Base-by-base conservation (phyloP, 2,797 vertebrate species). In the Pristis pectinata region DNA sequence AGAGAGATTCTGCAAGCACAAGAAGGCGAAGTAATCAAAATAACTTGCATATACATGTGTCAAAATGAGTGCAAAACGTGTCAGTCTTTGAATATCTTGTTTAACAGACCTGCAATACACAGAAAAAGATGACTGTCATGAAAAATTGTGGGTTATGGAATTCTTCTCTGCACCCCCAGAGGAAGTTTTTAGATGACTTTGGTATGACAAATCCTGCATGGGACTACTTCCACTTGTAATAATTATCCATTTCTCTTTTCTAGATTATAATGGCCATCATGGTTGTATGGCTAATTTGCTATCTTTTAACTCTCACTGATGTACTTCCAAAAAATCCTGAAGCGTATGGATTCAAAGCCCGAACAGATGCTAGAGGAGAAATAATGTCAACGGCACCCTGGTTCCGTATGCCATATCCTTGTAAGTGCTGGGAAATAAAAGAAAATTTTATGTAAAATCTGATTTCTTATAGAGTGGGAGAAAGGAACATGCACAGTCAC, bases 381-480 rank as follows among this genome's bases (percentile, higher is more conserved):
- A 98, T 99, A 96, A 97, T 99, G 97, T 95, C 97, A 0, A 97
- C 97, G 70, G 97, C 98, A 0, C 99, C 99, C n/a, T 99, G 99
- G 99, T 98, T 99, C 96, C 98, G 98, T n/a, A 95, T 99, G 3
- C 98, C 99, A 27, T 99, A 99, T 95, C 99, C 99, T 53, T 99
- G 99, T 99, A 97, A 98, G 98, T 96, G 94, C 15, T 13, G 67
- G 4, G 11, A 9, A 76, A 22, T 27, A 61, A n/a, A 9, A 4
- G 30, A 61, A 89, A 7, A 9, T 15, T n/a, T 64, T 91, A 9
- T 61, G 30, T 59, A 59, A 87, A 59, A 59, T 59, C 7, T 41
- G 6, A 67, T 41, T 41, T 41, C 17, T 37, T 6, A 37, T 41
- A 17, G 37, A 37, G 2, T 11, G n/a, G 59, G 22, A 17, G 59